Base-by-base conservation (phyloP, 2,888 invertebrate genomes). In the Venusia cambrica region DNA sequence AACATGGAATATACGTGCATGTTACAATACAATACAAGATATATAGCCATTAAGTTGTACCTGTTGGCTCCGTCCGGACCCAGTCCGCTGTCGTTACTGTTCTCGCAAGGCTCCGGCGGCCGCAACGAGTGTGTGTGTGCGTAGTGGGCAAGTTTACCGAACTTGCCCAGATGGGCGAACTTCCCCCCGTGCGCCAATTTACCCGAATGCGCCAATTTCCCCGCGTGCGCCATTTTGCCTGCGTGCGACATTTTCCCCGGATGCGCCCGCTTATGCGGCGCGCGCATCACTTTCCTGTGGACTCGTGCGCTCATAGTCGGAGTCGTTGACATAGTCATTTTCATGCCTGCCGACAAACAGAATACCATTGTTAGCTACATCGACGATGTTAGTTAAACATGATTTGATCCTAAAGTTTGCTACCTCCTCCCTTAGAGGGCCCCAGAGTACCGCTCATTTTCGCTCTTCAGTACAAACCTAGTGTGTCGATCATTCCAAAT, bases 71-170 rank as follows among this genome's bases (percentile, higher is more conserved):
- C 92, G 71, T 96, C 96, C 49, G 93, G 93, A 38, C 95, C 96
- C 53, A 96, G 89, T 13, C 96, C 96, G 52, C 96, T 96, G 79
- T 96, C 96, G 85, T 95, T 95, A 45, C 95, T 96, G 79, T 94
- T 95, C 73, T 96, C 95, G 72, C 94, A 94, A 43, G 91, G 90
- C 67, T 89, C 89, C 18, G 88, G 74, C 28, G 87, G 85, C 48
- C 88, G 69, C 51, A 87, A 55, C 17, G 74, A 43, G 57, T 89
- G 89, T 63, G 84, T 74, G 75, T 85, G 77, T 45, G 84, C 62
- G 72, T 80, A 75, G 57, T 79, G 74, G 34, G 73, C 53, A 41
- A 75, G 56, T 57, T 81, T 74, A 45, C 76, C 76, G 65, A 85
- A 70, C 57, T 85, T 87, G 47, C 81, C 84, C 45, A 79, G 58